Percentiles rank a stretch among this genome's conserved stretches.
phyloP scores from a whole-genome alignment of 2,113 vertebrate genomes.

The Colaptes auratus region DNA sequence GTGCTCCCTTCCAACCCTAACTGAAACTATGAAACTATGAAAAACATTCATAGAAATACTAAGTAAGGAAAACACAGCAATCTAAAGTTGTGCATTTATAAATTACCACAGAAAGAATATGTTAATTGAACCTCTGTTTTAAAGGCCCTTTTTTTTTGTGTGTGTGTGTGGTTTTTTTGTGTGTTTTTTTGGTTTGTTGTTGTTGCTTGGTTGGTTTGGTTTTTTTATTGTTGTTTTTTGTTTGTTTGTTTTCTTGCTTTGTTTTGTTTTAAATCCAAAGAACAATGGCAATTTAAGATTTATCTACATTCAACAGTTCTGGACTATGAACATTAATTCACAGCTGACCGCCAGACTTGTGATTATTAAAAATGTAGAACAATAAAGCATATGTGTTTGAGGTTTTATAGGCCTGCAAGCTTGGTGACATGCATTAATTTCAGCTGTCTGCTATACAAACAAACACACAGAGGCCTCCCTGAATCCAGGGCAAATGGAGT shows the following conservation, averaged over 20 bases:
- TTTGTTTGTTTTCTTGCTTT: too few species aligned
- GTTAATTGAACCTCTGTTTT: not conserved
- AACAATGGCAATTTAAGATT: not conserved
- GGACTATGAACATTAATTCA: not conserved
- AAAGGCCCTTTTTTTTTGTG: not conserved
- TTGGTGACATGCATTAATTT: constrained; percentile 43
- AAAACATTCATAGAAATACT: not conserved
- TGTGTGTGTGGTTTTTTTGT: not conserved
- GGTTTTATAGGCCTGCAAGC: constrained; percentile 1
- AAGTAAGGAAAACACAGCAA: not conserved
- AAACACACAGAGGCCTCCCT: constrained; percentile 29
- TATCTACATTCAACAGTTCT: not conserved
- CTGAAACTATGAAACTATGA: too few species aligned
- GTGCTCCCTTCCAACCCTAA: too few species aligned
- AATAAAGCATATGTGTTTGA: not conserved
- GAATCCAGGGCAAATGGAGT: constrained; percentile 40
- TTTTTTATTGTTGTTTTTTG: too few species aligned
- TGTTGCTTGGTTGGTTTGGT: too few species aligned
- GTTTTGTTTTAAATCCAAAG: not conserved
- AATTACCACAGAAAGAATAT: not conserved
- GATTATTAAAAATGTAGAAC: constrained; percentile 23
- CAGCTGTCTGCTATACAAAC: constrained; percentile 38
- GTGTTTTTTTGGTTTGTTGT: too few species aligned
- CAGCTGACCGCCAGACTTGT: not conserved
- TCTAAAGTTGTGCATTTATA: not conserved